Base-by-base conservation (phyloP, 2,797 vertebrate species). In the Sylvia borin region DNA sequence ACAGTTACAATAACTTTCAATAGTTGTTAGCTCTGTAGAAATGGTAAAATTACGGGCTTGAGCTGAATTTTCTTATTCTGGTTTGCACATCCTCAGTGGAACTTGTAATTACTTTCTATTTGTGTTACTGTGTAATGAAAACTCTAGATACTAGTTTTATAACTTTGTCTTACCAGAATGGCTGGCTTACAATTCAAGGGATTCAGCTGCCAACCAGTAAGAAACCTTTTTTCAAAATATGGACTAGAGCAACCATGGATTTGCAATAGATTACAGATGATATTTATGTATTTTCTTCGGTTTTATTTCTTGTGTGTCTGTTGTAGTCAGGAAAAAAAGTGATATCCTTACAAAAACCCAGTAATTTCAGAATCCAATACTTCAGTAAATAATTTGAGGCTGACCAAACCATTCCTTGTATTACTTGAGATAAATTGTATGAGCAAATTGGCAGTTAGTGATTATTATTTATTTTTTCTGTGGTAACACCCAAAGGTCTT, bases 391-490 rank as follows among this genome's bases (percentile, higher is more conserved):
- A 80, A 54, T 36, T 38, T 68, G 40, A 80, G n/a, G 9, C 58
- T 88, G 70, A 73, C 24, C 32, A 94, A 92, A 68, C 14, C 7
- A n/a, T 85, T 93, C 16, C 26, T 68, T 74, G 2, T 34, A 58
- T 75, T 79, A 45, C 29, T 86, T 93, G 43, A 7, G 71, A 60
- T 78, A 48, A 93, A 68, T 12, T 4, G 1, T 62, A 54, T 55
- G 75, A 91, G 65, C 26, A 91, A 97, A 92, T 83, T 85, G 65
- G 53, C 65, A 83, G 57, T 73, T 93, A 85, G 65, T 65, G 42
- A 62, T 92, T 88, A 83, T 67, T 93, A 80, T 88, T 91, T 94
- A 81, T 93, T 87, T 90, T 55, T 92, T 81, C 70, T 50, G 11
- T 84, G 51, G 48, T 76, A 61, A 45, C 62, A 84, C 26, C 26